Evolutionary conservation across 1,140 invertebrate species (phyloP).

Genomic region (Tachypleus tridentatus): DNA sequence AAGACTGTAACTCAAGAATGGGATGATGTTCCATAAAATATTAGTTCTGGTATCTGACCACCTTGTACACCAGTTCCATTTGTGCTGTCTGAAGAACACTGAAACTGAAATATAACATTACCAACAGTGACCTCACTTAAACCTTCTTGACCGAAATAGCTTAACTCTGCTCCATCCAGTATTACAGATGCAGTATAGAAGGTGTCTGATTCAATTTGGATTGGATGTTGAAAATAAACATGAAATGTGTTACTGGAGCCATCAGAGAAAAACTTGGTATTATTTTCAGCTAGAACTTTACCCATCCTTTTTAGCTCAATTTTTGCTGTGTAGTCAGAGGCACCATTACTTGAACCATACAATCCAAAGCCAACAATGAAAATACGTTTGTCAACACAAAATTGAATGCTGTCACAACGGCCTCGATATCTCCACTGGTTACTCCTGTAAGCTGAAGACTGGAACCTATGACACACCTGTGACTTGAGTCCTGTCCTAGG

Average conservation of each 20-base stretch:
- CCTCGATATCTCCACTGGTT: slow-evolving; percentile 90
- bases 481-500: slow-evolving; percentile 71
- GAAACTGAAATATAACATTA: slow-evolving; percentile 83
- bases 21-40: slow-evolving; percentile 56
- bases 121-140: slow-evolving; percentile 79
- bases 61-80: slow-evolving; percentile 89
- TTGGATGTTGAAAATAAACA: slow-evolving; percentile 83
- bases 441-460: slow-evolving; percentile 87
- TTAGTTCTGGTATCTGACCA: slow-evolving; percentile 84
- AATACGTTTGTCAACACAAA: slow-evolving; percentile 80
- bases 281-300: slow-evolving; percentile 70
- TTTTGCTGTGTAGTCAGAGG: slow-evolving; percentile 78
- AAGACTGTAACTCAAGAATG: slow-evolving; percentile 9
- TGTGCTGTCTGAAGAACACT: slow-evolving; percentile 84
- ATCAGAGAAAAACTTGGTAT: slow-evolving; percentile 84
- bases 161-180: slow-evolving; percentile 76
- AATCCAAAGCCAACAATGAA: slow-evolving; percentile 85
- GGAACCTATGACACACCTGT: slow-evolving; percentile 85
- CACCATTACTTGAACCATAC: slow-evolving; percentile 81
- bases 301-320: slow-evolving; percentile 78
- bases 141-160: slow-evolving; percentile 90
- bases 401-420: slow-evolving; percentile 82
- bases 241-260: slow-evolving; percentile 87
- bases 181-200: slow-evolving; percentile 84
- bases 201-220: slow-evolving; percentile 66